phyloP scores from a whole-genome alignment of 2,797 vertebrate species.

The Alosa sapidissima region DNA sequence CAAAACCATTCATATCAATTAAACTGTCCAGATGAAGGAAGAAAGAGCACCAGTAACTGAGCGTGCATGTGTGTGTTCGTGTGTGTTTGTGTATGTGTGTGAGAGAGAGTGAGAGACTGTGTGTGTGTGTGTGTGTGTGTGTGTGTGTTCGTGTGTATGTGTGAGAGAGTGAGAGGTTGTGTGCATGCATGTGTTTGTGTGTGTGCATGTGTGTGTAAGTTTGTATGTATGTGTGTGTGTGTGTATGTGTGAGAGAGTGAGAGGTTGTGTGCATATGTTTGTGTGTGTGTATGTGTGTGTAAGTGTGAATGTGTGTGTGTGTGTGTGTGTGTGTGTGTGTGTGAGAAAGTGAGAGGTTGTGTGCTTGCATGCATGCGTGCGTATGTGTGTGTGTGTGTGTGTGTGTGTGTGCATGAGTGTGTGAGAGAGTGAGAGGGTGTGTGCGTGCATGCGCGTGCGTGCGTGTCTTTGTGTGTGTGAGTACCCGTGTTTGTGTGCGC shows the following conservation, averaged over 20 bases:
- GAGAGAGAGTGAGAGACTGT: background rate
- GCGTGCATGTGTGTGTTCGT: background rate
- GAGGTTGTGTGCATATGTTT: background rate
- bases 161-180: too few species aligned
- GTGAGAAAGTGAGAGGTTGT: too few species aligned
- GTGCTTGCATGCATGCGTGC: too few species aligned
- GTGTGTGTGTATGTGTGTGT: background rate
- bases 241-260: background rate
- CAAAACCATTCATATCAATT: slow-evolving; percentile 73
- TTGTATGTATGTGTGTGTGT: background rate
- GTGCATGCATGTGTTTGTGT: background rate
- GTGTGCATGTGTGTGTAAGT: background rate
- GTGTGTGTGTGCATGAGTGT: too few species aligned
- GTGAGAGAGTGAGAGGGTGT: too few species aligned
- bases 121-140: background rate
- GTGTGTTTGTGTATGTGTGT: background rate
- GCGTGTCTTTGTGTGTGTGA: background rate
- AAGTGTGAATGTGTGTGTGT: background rate
- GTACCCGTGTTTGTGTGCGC: too few species aligned
- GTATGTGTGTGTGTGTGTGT: background rate
- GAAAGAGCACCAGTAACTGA: slow-evolving; percentile 37
- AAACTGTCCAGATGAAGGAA: slow-evolving; percentile 68
- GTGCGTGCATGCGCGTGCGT: too few species aligned
- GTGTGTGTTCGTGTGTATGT: background rate
- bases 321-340: background rate